Base-by-base conservation (phyloP, 2,113 vertebrate genomes). In the Pseudorectes ferrugineus region DNA sequence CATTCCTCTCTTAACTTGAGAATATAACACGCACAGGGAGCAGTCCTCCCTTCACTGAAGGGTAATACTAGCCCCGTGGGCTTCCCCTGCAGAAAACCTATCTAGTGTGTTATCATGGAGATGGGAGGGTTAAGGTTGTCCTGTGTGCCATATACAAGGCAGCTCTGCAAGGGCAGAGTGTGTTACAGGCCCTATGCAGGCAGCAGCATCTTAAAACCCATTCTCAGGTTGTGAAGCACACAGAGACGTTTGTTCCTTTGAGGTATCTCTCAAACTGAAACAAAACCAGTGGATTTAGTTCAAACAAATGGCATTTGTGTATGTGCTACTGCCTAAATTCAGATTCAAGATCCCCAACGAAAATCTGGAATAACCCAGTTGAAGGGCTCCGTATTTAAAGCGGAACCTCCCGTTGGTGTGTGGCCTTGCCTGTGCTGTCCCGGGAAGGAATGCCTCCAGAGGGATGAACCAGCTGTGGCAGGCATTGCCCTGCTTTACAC, bases 371-470 rank as follows among this genome's bases (percentile, higher is more conserved):
- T 42, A 63, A 82, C 73, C 35, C 62, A 7, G 1, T 33, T 26
- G 89, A 79, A 76, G 65, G 35, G 68, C 59, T 80, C 7, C 0
- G 14, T 57, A 40, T 68, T 72, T 54, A 75, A 38, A 38, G 49
- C 1, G 0, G 13, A 67, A 52, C 31, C 40, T 91, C 12, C 13
- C 0, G 0, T 6, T 2, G 3, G n/a, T 11, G 36, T 7, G 63
- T 22, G n/a, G 89, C 65, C 55, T 62, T 62, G 58, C 21, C 48
- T 33, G 45, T 2, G 26, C 59, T 51, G 24, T 43, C 72, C 2
- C 0, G 13, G 84, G 66, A 35, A n/a, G 43, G 63, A 70, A n/a
- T 33, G 31, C 3, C 26, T 83, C 22, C 36, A 11, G 48, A 0
- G 1, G 49, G 71, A 61, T 0, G 6, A 38, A 22, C 20, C 8